Conservation (phyloP, 2,113 vertebrate species). For the Cryptotis parvus region DNA sequence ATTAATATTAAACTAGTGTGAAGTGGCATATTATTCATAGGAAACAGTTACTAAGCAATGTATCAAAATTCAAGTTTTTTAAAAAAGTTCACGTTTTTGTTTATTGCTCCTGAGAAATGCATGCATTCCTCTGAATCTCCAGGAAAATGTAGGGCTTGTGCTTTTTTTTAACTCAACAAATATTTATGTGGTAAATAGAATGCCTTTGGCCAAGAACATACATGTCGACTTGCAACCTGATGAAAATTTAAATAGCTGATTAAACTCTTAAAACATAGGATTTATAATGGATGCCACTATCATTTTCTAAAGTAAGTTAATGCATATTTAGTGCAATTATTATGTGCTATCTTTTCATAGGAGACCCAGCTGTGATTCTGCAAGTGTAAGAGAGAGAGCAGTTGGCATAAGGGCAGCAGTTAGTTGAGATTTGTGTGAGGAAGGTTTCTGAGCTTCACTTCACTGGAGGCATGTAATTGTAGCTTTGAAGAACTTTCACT, state of each 20-base stretch:
- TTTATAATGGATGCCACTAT: conserved; percentile 81
- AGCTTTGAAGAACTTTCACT: conserved; percentile 26
- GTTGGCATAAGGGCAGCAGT: conserved; percentile 64
- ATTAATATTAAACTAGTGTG: conserved; percentile 66
- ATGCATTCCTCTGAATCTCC: conserved; percentile 53
- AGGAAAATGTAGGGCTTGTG: conserved; percentile 43
- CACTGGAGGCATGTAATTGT: conserved; percentile 15
- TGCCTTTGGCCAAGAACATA: conserved; percentile 75
- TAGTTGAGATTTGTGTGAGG: conserved; percentile 56
- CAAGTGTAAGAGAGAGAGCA: conserved; percentile 71
- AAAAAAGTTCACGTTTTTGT: conserved; percentile 67
- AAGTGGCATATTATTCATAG: conserved; percentile 46
- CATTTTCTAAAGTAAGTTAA: conserved; percentile 78
- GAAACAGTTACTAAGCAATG: conserved; percentile 61
- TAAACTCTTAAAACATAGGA: conserved; percentile 73
- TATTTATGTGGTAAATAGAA: conserved; percentile 75
- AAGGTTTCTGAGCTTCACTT: conserved; percentile 54
- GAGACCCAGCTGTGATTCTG: conserved; percentile 79
- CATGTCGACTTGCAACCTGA: conserved; percentile 68
- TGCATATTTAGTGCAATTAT: conserved; percentile 82
- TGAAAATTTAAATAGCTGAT: conserved; percentile 83
- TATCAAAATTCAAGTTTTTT: conserved; percentile 72
- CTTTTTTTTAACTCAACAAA: conserved; percentile 65
- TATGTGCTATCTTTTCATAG: conserved; percentile 79
- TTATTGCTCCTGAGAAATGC: conserved; percentile 69